These are phyloP conservation scores for Lasioglossum leucozonium DNA, from an alignment of 2,888 invertebrate genomes.

Conservation along the genomic window DNA sequence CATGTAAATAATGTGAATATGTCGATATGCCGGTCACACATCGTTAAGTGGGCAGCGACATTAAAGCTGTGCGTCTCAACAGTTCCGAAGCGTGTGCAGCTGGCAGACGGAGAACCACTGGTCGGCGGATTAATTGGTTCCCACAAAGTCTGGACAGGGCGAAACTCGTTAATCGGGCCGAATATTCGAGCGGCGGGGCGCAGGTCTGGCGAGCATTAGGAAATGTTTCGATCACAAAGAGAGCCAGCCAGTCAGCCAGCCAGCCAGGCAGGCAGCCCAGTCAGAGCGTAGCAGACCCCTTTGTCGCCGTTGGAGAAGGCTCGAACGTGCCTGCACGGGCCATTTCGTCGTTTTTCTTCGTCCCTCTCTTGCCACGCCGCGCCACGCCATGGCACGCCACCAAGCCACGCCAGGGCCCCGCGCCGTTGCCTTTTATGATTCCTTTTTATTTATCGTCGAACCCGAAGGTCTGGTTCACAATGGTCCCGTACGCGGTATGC, in stretches of 20 bases:
- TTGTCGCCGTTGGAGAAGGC: conserved; percentile 38
- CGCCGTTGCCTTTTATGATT: conserved; percentile 59
- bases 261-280: background rate
- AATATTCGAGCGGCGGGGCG: conserved; percentile 40
- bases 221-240: conserved; percentile 59
- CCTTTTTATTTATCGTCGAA: conserved; percentile 62
- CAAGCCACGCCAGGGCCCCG: background rate
- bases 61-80: background rate
- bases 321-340: conserved; percentile 49
- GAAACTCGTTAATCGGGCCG: conserved; percentile 47
- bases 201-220: conserved; percentile 33
- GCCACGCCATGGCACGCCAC: background rate
- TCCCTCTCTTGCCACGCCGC: conserved; percentile 41
- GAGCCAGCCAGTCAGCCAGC: background rate
- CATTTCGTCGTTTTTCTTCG: conserved; percentile 59
- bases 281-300: conserved; percentile 26
- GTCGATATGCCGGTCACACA: background rate
- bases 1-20: background rate
- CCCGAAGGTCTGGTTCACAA: conserved; percentile 62
- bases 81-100: background rate
- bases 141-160: conserved; percentile 29
- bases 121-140: conserved; percentile 51
- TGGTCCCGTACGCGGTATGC: conserved; percentile 65
- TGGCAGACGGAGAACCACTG: background rate
- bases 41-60: background rate